Conservation (phyloP, 2,888 invertebrate species). For the Drosophila aldrichi region DNA sequence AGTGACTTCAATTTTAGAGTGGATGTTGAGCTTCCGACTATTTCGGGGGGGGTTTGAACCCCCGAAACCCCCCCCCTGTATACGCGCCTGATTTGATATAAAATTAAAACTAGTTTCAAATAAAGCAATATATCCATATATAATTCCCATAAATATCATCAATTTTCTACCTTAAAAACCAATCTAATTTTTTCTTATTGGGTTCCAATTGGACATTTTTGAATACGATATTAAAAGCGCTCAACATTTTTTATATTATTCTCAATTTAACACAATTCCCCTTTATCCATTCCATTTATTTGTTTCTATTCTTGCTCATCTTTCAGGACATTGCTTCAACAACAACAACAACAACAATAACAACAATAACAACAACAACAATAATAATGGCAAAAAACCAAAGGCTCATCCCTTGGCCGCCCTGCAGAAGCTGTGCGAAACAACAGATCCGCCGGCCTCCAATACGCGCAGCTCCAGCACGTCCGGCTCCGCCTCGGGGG, state of each 20-base stretch:
- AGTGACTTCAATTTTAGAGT: no score
- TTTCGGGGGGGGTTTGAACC: no score
- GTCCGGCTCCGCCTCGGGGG: conserved; percentile 5
- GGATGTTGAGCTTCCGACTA: no score
- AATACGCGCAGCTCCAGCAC: conserved; percentile 76
- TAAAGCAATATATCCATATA: no score
- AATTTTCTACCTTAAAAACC: no score
- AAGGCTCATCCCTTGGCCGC: conserved; percentile 96
- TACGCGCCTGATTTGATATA: no score
- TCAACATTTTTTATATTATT: background rate
- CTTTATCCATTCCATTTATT: background rate
- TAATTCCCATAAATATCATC: no score
- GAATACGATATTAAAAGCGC: no score
- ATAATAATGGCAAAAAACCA: conserved; percentile 68
- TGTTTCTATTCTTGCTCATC: background rate
- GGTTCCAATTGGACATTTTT: no score
- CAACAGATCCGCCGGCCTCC: conserved; percentile 89
- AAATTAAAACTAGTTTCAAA: no score
- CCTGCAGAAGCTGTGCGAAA: conserved; percentile 97
- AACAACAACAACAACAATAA: conserved; percentile 54
- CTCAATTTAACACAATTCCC: background rate
- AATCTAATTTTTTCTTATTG: no score
- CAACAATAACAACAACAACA: conserved; percentile 61
- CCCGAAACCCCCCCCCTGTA: no score
- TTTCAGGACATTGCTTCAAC: conserved; percentile 60